Evolutionary conservation across 2,888 invertebrate species (phyloP), one percentile per base, ranked within the genome.

Genomic region (Chironomus riparius): DNA sequence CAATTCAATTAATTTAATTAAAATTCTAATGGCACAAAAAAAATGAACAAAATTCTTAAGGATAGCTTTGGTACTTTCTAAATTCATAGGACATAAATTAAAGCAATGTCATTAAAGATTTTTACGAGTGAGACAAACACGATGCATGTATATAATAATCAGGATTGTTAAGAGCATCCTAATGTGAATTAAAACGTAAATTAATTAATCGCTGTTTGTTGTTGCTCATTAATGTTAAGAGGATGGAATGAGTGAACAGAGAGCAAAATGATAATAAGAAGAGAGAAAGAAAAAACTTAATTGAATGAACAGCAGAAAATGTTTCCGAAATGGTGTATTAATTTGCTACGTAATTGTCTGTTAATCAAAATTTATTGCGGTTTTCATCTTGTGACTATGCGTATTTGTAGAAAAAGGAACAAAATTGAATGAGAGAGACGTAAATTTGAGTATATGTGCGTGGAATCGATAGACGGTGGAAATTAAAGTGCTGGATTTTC

Each of bases 171-270:
- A 56, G 15, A 18, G 15, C 4, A 56, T 56, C 21, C 18, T 15
- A 62, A 22, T 50, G 72, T 47, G 68, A 74, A 68, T 28, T 74
- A 56, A 71, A 71, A 24, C 21, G 71, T 47, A 74, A 68, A 74
- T 74, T 74, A 74, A 74, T 74, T 74, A 74, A 74, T 74, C 74
- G 74, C 48, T 74, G 21, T 74, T 74, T 74, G 74, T 74, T 74
- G 74, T 62, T 68, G 74, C 74, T 74, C 74, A 74, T 74, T 74
- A 74, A 61, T 21, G 68, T 47, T 18, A 7, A 47, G 21, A 70
- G 21, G 13, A 18, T 56, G 15, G 50, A 5, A n/a, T 50, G 38
- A 38, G 38, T 38, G 38, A 38, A 38, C 38, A 38, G 38, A 1
- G 15, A n/a, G 15, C 15, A 15, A 50, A 18, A 15, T 4, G 15